Evolutionary conservation across 2,888 invertebrate species (phyloP).

Genomic region (Panopea generosa): DNA sequence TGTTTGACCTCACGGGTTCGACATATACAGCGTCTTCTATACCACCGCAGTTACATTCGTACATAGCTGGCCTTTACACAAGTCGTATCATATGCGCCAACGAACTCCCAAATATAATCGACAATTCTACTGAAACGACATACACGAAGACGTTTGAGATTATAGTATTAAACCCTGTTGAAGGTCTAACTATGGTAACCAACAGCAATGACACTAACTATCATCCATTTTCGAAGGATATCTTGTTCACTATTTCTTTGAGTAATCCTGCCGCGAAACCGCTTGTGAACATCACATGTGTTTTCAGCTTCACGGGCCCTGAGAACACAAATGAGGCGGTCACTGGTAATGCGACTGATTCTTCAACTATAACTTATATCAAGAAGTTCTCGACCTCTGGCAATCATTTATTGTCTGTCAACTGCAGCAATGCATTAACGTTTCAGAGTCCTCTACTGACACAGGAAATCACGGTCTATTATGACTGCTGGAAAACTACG

Average conservation of each 20-base stretch:
- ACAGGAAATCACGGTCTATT: not conserved
- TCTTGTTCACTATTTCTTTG: not conserved
- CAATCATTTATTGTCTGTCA: not conserved
- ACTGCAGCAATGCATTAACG: constrained; percentile 17
- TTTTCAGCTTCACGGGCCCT: constrained; percentile 10
- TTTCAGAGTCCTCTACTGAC: not conserved
- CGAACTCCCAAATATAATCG: constrained; percentile 10
- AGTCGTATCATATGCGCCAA: constrained; percentile 7
- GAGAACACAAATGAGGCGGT: not conserved
- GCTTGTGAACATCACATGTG: constrained; percentile 17
- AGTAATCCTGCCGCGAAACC: constrained; percentile 4
- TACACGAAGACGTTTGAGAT: not conserved
- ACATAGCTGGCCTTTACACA: constrained; percentile 15
- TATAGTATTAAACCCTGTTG: constrained; percentile 20
- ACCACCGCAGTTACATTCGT: not conserved
- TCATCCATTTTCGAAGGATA: not conserved
- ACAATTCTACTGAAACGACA: constrained; percentile 3
- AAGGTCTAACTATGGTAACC: not conserved
- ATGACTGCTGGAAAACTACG: constrained; percentile 23
- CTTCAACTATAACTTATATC: not conserved
- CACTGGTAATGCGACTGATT: constrained; percentile 1
- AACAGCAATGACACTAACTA: constrained; percentile 7
- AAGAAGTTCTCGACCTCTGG: too few relatives aligned
- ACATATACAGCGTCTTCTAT: too few relatives aligned
- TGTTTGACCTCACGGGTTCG: not conserved